Evolutionary conservation across 2,888 invertebrate genomes (phyloP).

Genomic region (Lasius platythorax): DNA sequence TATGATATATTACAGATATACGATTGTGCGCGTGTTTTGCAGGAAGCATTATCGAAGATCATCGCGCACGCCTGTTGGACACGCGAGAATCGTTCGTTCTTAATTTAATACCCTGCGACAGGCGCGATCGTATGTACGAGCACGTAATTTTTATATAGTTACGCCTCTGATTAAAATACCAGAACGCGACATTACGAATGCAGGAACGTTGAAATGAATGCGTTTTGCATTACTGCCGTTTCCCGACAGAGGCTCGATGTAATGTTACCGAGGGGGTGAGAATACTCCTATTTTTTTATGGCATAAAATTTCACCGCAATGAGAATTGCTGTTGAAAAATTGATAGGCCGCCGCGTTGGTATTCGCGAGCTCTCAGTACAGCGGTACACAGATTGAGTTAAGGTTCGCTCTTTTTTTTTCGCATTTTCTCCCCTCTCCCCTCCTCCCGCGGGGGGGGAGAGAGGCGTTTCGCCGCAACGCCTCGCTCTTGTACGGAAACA

Average conservation of each 20-base stretch:
- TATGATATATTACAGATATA: background rate
- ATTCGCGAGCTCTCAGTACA: conserved; percentile 58
- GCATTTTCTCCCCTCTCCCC: conserved; percentile 37
- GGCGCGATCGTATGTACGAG: conserved; percentile 45
- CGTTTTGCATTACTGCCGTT: conserved; percentile 75
- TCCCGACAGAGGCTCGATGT: conserved; percentile 66
- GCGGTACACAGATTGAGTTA: conserved; percentile 74
- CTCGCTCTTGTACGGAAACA: conserved; percentile 73
- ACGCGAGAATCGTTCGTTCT: conserved; percentile 53
- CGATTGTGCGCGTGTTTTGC: conserved; percentile 27
- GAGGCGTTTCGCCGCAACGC: conserved; percentile 68
- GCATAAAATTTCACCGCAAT: conserved; percentile 77
- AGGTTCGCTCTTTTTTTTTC: conserved; percentile 63
- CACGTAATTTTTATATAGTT: conserved; percentile 71
- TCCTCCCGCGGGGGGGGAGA: background rate
- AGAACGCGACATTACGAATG: conserved; percentile 74
- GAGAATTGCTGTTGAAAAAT: conserved; percentile 81
- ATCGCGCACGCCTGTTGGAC: background rate
- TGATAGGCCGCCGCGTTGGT: conserved; percentile 71
- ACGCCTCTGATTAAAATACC: conserved; percentile 75
- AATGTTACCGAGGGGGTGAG: conserved; percentile 64
- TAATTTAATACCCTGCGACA: conserved; percentile 64
- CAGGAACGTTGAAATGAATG: conserved; percentile 76
- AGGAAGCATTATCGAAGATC: conserved; percentile 32
- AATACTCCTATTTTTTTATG: conserved; percentile 77